Percentiles rank a stretch among this genome's conserved stretches.
phyloP scores from a whole-genome alignment of 1,140 invertebrate species.

The Aphelinus atriplicis region DNA sequence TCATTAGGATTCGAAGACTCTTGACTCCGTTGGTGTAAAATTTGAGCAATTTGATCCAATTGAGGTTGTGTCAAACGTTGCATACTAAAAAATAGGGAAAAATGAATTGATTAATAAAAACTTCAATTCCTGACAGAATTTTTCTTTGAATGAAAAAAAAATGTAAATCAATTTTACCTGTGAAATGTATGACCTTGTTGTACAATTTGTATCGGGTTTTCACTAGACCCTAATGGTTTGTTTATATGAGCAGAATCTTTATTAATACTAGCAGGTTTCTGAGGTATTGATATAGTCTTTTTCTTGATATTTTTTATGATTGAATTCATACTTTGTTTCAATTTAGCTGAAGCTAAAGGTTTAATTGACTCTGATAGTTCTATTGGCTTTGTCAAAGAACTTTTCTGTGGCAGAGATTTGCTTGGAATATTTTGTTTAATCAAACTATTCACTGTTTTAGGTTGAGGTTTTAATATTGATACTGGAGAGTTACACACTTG shows the following conservation, averaged over 20 bases:
- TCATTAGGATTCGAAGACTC: conserved; percentile 63
- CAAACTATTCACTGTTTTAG: conserved; percentile 43
- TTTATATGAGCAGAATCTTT: conserved; percentile 41
- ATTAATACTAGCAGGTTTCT: conserved; percentile 31
- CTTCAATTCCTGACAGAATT: no score
- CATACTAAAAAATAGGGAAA: conserved; percentile 61
- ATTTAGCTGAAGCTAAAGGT: conserved; percentile 29
- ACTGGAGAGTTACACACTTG: conserved; percentile 47
- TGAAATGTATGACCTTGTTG: conserved; percentile 70
- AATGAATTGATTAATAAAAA: conserved; percentile 27
- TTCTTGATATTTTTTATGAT: conserved; percentile 43
- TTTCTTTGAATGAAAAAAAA: neutral
- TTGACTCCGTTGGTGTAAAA: conserved; percentile 67
- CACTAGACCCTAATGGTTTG: conserved; percentile 69
- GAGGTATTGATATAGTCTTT: conserved; percentile 21
- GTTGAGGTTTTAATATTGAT: conserved; percentile 57
- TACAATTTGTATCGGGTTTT: conserved; percentile 74
- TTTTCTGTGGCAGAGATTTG: conserved; percentile 27
- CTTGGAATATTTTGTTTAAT: conserved; percentile 15
- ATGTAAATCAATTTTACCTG: conserved; percentile 49
- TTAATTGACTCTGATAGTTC: conserved; percentile 27
- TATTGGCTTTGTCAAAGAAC: conserved; percentile 2
- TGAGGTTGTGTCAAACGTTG: conserved; percentile 71
- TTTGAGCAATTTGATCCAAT: conserved; percentile 72
- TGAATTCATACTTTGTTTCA: conserved; percentile 43